Conservation (phyloP, 2,888 invertebrate genomes). For the Molanna angustata region DNA sequence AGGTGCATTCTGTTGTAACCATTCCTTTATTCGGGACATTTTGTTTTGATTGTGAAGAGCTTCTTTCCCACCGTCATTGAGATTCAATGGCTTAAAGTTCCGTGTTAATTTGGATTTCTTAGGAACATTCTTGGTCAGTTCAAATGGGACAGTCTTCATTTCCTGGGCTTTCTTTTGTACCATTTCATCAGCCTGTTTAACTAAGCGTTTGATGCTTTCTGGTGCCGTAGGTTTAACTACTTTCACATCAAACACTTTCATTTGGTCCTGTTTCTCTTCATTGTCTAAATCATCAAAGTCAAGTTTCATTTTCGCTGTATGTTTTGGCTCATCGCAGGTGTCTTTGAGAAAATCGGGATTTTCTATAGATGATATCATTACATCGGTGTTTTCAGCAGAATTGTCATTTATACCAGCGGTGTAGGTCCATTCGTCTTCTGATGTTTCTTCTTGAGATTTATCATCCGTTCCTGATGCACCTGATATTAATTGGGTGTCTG, state of each 20-base stretch:
- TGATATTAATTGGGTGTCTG: slow-evolving; percentile 62
- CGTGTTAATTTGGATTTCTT: slow-evolving; percentile 45
- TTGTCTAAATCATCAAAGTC: slow-evolving; percentile 25
- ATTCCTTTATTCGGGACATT: slow-evolving; percentile 67
- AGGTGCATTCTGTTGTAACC: slow-evolving; percentile 58
- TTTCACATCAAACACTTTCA: slow-evolving; percentile 39
- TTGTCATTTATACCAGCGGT: slow-evolving; percentile 47
- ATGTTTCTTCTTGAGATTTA: slow-evolving; percentile 50
- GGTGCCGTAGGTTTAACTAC: slow-evolving; percentile 33
- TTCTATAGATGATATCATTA: slow-evolving; percentile 49
- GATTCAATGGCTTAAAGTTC: slow-evolving; percentile 53
- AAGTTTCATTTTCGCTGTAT: slow-evolving; percentile 19
- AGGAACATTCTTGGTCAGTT: slow-evolving; percentile 44
- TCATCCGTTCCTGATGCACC: slow-evolving; percentile 47
- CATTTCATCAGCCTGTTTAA: slow-evolving; percentile 77
- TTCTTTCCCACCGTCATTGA: slow-evolving; percentile 52
- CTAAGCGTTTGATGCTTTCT: slow-evolving; percentile 70
- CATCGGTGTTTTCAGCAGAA: slow-evolving; percentile 28
- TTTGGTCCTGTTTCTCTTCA: neutral
- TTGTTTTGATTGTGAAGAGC: slow-evolving; percentile 54
- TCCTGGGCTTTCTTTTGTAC: slow-evolving; percentile 59
- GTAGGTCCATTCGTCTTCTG: slow-evolving; percentile 65
- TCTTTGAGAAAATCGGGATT: slow-evolving; percentile 19
- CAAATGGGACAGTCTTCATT: slow-evolving; percentile 35
- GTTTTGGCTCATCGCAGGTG: slow-evolving; percentile 26